Evolutionary conservation across 2,888 invertebrate species (phyloP), one percentile per base, ranked within the genome.

Genomic region (Lasioglossum marginatum): DNA sequence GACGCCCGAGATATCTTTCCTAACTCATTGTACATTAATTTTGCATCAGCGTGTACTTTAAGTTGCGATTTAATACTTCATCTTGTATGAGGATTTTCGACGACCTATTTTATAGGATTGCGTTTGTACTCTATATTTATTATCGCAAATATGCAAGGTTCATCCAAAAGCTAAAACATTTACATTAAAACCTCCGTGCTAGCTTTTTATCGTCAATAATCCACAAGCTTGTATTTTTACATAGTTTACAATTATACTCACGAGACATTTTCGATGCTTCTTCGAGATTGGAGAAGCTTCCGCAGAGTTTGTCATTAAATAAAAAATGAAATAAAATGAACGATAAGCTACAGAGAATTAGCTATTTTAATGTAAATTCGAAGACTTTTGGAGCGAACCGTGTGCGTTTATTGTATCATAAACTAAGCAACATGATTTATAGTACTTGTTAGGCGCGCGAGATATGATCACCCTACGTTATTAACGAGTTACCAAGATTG

Each of bases 381-480:
- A n/a, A n/a, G 37, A 68, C 68, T 37, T 12, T 68, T 40, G 68
- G 68, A 37, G 34, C 68, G n/a, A 68, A 40, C 68, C 68, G 37
- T 40, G n/a, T 23, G 23, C 34, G 34, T 68, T 68, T 37, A 70
- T 70, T 73, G 60, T 71, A 76, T 31, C 8, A 34, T 80, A 81
- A 77, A 16, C 34, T 68, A 34, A 6, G 34, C 63, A 40, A 66
- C 63, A n/a, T 73, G 2, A 60, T 14, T 76, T 37, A 4, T 66
- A 66, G 71, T 82, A 57, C 10, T 74, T 70, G 60, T 70, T 75
- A 77, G 31, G 34, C 43, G 63, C 57, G 23, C 31, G 2, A 86
- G 78, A 48, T 86, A 86, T 78, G 83, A 81, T 86, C 87, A 83
- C 77, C 78, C 78, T 86, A 76, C 79, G 37, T 81, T 63, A 48